Percentiles rank a stretch among this genome's conserved stretches.
phyloP scores from a whole-genome alignment of 1,140 invertebrate genomes.

The Penaeus chinensis region DNA sequence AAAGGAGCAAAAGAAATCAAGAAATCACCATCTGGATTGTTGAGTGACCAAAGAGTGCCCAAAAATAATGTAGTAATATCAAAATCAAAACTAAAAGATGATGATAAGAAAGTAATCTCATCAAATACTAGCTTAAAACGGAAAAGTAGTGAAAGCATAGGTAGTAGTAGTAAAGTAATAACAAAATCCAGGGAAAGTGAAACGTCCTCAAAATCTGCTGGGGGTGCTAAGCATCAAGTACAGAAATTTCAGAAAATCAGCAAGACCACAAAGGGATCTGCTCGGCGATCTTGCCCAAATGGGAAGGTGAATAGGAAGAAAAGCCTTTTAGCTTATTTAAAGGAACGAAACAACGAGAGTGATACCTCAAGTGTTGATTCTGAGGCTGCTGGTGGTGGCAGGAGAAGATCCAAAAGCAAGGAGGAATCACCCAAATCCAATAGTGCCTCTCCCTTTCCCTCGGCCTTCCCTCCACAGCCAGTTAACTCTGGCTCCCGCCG shows the following conservation, averaged over 20 bases:
- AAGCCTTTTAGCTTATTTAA: conserved; percentile 61
- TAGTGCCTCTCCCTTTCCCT: conserved; percentile 33
- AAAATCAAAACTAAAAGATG: conserved; percentile 57
- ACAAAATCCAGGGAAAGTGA: conserved; percentile 38
- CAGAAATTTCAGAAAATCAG: conserved; percentile 22
- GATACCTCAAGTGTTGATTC: conserved; percentile 63
- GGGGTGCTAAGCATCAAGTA: conserved; percentile 26
- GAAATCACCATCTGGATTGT: conserved; percentile 31
- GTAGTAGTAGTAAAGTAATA: conserved; percentile 13
- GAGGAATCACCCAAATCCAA: conserved; percentile 47
- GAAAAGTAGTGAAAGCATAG: conserved; percentile 33
- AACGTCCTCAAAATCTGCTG: conserved; percentile 1
- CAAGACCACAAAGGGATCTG: conserved; percentile 23
- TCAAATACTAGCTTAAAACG: conserved; percentile 45
- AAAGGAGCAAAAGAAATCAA: conserved; percentile 35
- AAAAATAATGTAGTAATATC: conserved; percentile 56
- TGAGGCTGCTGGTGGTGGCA: conserved; percentile 49
- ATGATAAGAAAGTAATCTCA: conserved; percentile 41
- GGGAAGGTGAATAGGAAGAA: conserved; percentile 57
- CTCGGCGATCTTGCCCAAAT: conserved; percentile 45
- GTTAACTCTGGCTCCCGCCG: conserved; percentile 48
- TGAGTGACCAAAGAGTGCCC: conserved; percentile 56
- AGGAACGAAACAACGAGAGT: conserved; percentile 61
- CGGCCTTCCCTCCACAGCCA: conserved; percentile 41
- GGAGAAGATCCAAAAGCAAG: conserved; percentile 46